phyloP scores from a whole-genome alignment of 2,113 vertebrate species.

The Coptodon rendalli region DNA sequence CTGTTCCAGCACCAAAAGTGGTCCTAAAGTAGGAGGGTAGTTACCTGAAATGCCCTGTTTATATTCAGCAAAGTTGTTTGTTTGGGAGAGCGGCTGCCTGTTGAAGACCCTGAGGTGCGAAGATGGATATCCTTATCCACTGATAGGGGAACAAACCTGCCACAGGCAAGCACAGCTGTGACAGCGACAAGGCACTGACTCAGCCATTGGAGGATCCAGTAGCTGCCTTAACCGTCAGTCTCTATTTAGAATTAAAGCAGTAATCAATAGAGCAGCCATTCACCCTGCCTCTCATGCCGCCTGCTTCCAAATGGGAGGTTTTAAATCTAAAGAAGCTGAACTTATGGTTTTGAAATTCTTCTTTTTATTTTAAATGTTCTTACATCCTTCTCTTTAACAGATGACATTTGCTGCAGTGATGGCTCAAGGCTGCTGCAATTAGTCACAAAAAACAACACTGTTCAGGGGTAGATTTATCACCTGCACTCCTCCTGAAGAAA shows the following conservation, averaged over 20 bases:
- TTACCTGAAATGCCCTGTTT: slow-evolving; percentile 38
- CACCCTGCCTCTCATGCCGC: not conserved
- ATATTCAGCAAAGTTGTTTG: slow-evolving; percentile 25
- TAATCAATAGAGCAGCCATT: slow-evolving; percentile 44
- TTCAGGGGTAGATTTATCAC: slow-evolving; percentile 22
- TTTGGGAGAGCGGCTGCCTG: slow-evolving; percentile 13
- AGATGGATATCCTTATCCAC: slow-evolving; percentile 61
- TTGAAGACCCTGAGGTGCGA: slow-evolving; percentile 51
- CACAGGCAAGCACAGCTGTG: slow-evolving; percentile 49
- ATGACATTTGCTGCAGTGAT: not conserved
- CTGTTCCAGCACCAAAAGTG: not conserved
- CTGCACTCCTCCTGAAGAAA: slow-evolving; percentile 1
- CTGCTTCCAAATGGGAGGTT: not conserved
- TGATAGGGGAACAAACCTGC: slow-evolving; percentile 56
- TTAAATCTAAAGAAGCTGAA: not conserved
- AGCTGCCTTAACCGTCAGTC: slow-evolving; percentile 41
- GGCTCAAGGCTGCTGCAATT: not conserved
- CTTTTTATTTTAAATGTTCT: not conserved
- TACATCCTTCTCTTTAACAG: not conserved
- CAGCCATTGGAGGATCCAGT: slow-evolving; percentile 47
- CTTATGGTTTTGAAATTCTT: not conserved
- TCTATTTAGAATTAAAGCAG: slow-evolving; percentile 52
- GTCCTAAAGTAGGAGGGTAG: not conserved
- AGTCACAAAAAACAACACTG: not conserved
- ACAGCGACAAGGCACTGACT: slow-evolving; percentile 53